Evolutionary conservation across 2,888 invertebrate genomes (phyloP).

Genomic region (Agonopterix heracliana): DNA sequence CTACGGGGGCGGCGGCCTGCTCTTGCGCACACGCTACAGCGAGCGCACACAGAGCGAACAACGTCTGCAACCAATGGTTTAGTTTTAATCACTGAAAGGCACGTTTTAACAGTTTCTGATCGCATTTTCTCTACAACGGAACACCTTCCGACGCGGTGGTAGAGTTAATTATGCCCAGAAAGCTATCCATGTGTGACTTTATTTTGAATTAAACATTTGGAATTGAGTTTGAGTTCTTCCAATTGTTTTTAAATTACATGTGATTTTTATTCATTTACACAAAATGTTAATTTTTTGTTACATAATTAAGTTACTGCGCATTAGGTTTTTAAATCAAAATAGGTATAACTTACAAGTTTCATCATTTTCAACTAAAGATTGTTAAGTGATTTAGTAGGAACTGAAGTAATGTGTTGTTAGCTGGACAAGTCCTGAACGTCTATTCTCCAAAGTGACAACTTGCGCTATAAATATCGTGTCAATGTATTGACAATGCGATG

Average conservation of each 20-base stretch:
- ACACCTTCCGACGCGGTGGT: too few species aligned
- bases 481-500: constrained; percentile 56
- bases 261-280: too few species aligned
- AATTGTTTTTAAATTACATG: too few species aligned
- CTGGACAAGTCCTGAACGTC: constrained; percentile 52
- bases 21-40: constrained; percentile 45
- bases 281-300: too few species aligned
- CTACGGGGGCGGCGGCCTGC: constrained; percentile 44
- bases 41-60: constrained; percentile 46
- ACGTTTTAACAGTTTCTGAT: not conserved
- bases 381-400: constrained; percentile 8
- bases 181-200: too few species aligned
- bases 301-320: too few species aligned
- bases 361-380: constrained; percentile 43
- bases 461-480: constrained; percentile 64
- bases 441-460: constrained; percentile 42
- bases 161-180: too few species aligned
- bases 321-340: too few species aligned
- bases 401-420: constrained; percentile 37
- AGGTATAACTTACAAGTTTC: constrained; percentile 56
- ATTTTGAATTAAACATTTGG: too few species aligned
- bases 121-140: too few species aligned
- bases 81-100: constrained; percentile 1
- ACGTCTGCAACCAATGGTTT: constrained; percentile 36
- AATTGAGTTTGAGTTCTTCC: too few species aligned